Conservation (phyloP, 1,140 invertebrate genomes). For the Branchinecta lindahli region DNA sequence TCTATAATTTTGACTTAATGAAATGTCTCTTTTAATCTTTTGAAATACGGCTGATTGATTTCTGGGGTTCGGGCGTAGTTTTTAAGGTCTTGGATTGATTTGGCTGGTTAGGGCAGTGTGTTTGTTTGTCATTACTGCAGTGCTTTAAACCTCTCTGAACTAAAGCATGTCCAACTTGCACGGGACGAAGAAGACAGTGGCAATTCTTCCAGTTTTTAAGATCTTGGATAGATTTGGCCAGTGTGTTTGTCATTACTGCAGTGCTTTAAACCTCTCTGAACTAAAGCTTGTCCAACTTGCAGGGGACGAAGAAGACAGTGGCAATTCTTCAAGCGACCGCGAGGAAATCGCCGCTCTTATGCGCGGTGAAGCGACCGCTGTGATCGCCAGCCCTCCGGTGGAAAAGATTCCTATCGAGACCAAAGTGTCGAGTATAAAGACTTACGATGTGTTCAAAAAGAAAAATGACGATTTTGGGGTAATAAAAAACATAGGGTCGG, state of each 20-base stretch:
- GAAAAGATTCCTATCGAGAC: background rate
- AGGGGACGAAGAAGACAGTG: background rate
- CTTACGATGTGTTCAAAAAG: background rate
- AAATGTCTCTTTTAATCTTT: too few relatives aligned
- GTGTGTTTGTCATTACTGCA: background rate
- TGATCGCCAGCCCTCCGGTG: background rate
- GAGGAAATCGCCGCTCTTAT: background rate
- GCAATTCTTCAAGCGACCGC: background rate
- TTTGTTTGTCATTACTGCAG: background rate
- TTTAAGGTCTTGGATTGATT: too few relatives aligned
- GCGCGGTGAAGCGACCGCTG: background rate
- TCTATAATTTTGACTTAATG: too few relatives aligned
- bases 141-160: background rate
- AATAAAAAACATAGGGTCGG: background rate
- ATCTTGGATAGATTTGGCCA: too few relatives aligned
- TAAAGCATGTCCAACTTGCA: background rate
- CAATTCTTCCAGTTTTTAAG: too few relatives aligned
- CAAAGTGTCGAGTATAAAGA: background rate
- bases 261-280: background rate
- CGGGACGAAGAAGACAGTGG: background rate
- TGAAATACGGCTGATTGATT: too few relatives aligned
- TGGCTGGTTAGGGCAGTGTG: too few relatives aligned
- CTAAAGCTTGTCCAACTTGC: background rate
- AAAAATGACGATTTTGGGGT: conserved; percentile 6
- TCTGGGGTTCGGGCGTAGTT: too few relatives aligned